Evolutionary conservation across 2,113 vertebrate genomes (phyloP).

Genomic region (Indri indri): DNA sequence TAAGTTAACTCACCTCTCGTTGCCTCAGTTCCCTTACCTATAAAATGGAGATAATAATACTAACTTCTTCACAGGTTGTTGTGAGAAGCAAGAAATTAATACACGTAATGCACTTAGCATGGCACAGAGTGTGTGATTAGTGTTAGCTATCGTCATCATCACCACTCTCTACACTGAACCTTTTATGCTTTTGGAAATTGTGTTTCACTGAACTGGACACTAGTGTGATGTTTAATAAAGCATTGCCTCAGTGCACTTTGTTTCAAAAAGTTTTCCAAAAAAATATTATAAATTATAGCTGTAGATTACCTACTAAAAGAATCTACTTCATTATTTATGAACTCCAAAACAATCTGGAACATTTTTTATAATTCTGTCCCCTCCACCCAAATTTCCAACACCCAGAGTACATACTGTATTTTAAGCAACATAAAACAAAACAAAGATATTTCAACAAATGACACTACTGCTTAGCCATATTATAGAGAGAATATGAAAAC

Average conservation of each 20-base stretch:
- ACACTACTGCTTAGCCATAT: background rate
- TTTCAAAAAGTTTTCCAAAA: background rate
- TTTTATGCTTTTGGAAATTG: background rate
- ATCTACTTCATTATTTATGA: background rate
- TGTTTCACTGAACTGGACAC: background rate
- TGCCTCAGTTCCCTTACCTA: background rate
- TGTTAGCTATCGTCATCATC: background rate
- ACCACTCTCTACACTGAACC: background rate
- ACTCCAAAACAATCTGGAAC: background rate
- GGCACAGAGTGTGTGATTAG: background rate
- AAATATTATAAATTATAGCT: background rate
- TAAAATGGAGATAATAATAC: background rate
- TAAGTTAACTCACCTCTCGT: background rate
- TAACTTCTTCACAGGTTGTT: background rate
- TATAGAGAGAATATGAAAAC: background rate
- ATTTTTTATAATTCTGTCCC: background rate
- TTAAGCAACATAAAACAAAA: background rate
- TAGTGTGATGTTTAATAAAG: background rate
- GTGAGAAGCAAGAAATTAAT: background rate
- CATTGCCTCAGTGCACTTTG: background rate
- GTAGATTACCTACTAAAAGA: background rate
- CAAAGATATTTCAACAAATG: background rate
- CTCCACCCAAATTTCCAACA: background rate
- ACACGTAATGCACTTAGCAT: accelerated
- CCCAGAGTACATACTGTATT: background rate